Base-by-base conservation (phyloP, 2,113 vertebrate genomes). In the Gadus macrocephalus region DNA sequence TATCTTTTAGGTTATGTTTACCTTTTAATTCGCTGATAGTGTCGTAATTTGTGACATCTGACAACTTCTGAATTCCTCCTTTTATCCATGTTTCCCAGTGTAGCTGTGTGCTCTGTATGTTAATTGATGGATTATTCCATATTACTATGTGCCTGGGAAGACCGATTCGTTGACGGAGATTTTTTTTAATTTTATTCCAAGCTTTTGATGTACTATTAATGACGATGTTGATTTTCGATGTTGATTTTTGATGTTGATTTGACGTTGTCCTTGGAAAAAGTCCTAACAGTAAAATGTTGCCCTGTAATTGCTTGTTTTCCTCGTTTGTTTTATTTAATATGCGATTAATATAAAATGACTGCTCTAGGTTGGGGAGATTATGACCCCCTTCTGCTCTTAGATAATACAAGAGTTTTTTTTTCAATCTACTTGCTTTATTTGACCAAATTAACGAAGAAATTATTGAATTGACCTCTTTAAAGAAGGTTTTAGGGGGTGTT, bases 1-100 rank as follows among this genome's bases (percentile, higher is more conserved):
- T 60, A n/a, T 60, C 58, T 60, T 12, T 15, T 60, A 60, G 58
- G 6, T 60, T 60, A 60, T 60, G 19, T 60, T 60, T 60, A 60
- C 58, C 2, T n/a, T 60, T 60, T 60, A 60, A n/a, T 60, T 60
- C 58, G 1, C 17, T n/a, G 19, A 6, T 9, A 16, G 58, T 16
- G 58, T 60, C 17, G 17, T 60, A n/a, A 6, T 60, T 60, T 60
- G 17, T 12, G 2, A 15, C 17, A 60, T 60, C 58, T n/a, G 17
- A 60, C 17, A 60, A 60, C 58, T 2, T 15, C 58, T 60, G 58
- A n/a, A 60, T 60, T 60, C 58, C 58, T 17, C 58, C 53, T 55
- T 55, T 55, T 55, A 55, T 55, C 53, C 53, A 55, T 55, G 53
- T 55, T 55, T 55, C 3, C 53, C 53, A 55, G 53, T 55, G 15